phyloP scores from a whole-genome alignment of 2,113 vertebrate species.

The Anarrhichthys ocellatus region DNA sequence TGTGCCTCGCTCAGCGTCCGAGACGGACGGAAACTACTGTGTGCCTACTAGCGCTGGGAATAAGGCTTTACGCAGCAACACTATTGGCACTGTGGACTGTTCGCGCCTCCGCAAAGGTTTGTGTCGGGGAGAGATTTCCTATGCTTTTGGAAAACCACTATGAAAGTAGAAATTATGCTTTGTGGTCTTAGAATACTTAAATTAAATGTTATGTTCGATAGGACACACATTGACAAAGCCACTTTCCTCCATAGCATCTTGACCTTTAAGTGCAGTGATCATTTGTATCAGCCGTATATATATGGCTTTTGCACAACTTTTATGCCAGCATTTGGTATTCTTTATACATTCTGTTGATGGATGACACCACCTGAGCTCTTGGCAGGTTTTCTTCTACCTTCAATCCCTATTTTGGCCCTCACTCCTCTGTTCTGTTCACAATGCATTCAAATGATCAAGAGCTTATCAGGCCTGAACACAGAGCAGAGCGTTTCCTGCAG shows the following conservation, averaged over 20 bases:
- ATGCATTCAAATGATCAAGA: neutral
- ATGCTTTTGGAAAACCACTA: neutral
- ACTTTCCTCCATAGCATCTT: neutral
- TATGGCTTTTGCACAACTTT: neutral
- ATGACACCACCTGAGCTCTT: neutral
- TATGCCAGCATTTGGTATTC: neutral
- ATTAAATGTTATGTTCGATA: neutral
- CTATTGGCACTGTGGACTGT: constrained; percentile 91
- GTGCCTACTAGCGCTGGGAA: constrained; percentile 84
- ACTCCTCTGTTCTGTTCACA: neutral
- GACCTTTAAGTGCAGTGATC: constrained; percentile 8
- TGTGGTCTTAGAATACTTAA: neutral
- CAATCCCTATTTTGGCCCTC: constrained; percentile 17
- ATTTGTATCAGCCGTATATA: neutral
- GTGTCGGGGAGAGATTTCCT: constrained; percentile 38
- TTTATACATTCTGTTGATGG: constrained; percentile 28
- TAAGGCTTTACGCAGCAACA: constrained; percentile 91
- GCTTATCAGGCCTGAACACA: neutral
- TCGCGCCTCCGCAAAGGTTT: constrained; percentile 92
- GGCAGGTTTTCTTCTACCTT: constrained; percentile 5
- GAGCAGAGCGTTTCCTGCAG: neutral
- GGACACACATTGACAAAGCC: neutral
- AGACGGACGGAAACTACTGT: constrained; percentile 92
- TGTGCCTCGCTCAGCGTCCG: constrained; percentile 87
- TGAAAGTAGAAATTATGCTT: neutral